Percentiles rank a stretch among this genome's conserved stretches.
Conservation (phyloP, 2,797 vertebrate genomes). For the Gallinago solitaria region DNA sequence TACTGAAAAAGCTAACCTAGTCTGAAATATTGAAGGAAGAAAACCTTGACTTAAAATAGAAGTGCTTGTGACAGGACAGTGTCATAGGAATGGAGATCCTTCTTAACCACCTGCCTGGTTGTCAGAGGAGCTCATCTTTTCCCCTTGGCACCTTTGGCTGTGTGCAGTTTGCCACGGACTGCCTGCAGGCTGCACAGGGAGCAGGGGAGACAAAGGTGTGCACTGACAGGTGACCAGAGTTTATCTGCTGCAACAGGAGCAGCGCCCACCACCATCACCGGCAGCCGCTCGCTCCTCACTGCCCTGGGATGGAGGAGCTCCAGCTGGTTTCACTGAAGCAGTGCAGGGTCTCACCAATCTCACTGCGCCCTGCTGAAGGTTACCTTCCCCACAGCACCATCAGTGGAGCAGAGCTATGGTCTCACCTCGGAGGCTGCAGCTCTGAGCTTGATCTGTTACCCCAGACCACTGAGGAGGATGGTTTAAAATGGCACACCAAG, state of each 20-base stretch:
- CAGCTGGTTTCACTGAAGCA: neutral
- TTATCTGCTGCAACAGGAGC: neutral
- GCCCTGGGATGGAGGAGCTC: neutral
- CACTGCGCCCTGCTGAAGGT: neutral
- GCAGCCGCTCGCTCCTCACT: neutral
- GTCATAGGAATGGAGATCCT: neutral
- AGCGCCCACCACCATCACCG: fast-evolving
- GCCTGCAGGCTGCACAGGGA: neutral
- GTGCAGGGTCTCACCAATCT: neutral
- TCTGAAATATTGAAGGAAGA: constrained; percentile 21
- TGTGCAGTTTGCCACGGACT: neutral
- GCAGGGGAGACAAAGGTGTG: fast-evolving
- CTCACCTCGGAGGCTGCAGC: neutral
- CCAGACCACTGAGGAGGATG: neutral
- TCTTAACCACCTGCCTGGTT: constrained; percentile 6
- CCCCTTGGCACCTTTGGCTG: neutral
- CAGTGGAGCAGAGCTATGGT: neutral
- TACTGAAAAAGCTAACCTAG: neutral
- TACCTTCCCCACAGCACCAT: neutral
- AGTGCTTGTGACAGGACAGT: constrained; percentile 29
- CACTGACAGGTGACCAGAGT: neutral
- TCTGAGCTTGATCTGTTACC: neutral
- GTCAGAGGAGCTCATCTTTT: constrained; percentile 17
- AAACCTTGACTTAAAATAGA: constrained; percentile 36
- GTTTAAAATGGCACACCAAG: neutral